Base-by-base conservation (phyloP, 2,888 invertebrate species). In the Nomada fucata region DNA sequence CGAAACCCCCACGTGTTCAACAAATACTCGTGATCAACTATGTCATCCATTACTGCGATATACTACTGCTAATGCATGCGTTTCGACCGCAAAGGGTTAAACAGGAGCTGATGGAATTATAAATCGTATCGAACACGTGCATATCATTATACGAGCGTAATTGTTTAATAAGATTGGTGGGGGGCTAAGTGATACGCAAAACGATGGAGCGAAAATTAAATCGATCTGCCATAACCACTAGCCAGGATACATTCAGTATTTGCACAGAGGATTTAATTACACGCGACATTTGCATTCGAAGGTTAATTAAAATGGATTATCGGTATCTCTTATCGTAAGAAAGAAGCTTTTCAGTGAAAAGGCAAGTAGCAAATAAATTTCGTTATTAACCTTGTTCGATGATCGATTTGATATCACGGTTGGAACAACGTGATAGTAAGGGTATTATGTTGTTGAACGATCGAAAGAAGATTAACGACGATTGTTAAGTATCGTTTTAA, bases 401-500 rank as follows among this genome's bases (percentile, higher is more conserved):
- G n/a, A 15, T 53, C n/a, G 61, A 15, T 73, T 60, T 42, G 4
- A 23, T 3, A 23, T 78, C 71, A 74, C 82, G 67, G 82, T 42
- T 72, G 78, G 74, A 75, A 20, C 63, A n/a, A 59, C 65, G 10
- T 77, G 61, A 61, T 11, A 55, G 47, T 82, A 72, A 71, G 53
- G 13, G 57, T 75, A 60, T 71, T 71, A 59, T 18, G 67, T 76
- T 64, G 67, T 71, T 64, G 68, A 60, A 47, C 18, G 61, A 72
- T 63, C 29, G 60, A 59, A 26, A n/a, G 53, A 65, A 26, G 42
- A 52, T 67, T 26, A 23, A 71, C 65, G 29, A 9, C 50, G 74
- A 73, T 74, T 60, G 79, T 83, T 79, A 79, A 83, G 23, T 74
- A 70, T 64, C 63, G 70, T 73, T 76, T 53, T 55, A 68, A 63